Evolutionary conservation across 2,797 vertebrate genomes (phyloP), one percentile per base, ranked within the genome.

Genomic region (Melanotaenia boesemani): DNA sequence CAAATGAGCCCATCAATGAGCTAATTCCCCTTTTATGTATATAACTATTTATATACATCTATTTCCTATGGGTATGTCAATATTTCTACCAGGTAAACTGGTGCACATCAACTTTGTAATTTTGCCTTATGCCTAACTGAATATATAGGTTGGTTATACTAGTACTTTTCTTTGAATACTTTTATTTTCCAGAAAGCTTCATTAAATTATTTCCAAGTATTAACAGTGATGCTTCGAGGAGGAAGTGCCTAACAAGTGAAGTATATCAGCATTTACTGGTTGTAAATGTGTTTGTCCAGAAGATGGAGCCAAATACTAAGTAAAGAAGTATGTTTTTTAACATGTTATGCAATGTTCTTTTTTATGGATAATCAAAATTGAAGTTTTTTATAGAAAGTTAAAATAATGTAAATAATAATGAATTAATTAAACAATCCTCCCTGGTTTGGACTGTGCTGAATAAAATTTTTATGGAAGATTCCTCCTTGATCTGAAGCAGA

Each of bases 261-360:
- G 1, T 22, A 7, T 15, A 41, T 3, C 11, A 22, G 28, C 3
- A 13, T 71, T 20, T 24, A 1, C 34, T 15, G 80, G 80, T 16
- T 72, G 11, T 87, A 44, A 0, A 6, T 68, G 2, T 0, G 26
- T 0, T 20, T 3, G 1, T 77, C 89, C 92, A 91, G 74, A 1
- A 92, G 93, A 89, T 87, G 88, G 92, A 72, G 91, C 84, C 88
- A 91, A 41, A 91, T 77, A 73, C 86, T 46, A 54, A 76, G 2
- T 0, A 73, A 83, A 78, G 62, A 74, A 39, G 56, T 41, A 2
- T 2, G 1, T 3, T 9, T 0, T 34, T 36, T 34, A 30, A 0
- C 36, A 26, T 1, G 2, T 11, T 37, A 20, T 0, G 0, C 5
- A 1, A 9, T 6, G 9, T 2, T 20, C 0, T 30, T 7, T 1